These are phyloP conservation scores for Schlechtendalia chinensis DNA, from an alignment of 1,140 invertebrate genomes.

Conservation along the genomic window DNA sequence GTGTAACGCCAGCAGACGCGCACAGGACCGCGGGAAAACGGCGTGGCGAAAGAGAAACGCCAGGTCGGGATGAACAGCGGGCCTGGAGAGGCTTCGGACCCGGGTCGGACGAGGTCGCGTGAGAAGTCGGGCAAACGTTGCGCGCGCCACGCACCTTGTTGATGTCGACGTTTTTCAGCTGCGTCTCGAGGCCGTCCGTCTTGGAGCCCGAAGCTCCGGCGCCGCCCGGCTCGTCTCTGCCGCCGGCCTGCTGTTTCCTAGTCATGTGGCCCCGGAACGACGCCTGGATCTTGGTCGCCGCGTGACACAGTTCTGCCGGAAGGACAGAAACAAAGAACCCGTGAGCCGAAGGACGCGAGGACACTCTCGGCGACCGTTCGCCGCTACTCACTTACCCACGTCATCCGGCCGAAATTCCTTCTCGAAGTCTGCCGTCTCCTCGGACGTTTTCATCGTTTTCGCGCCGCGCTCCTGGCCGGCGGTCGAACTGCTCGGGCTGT, in stretches of 20 bases:
- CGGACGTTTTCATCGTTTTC: slow-evolving; percentile 57
- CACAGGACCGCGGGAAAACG: too few relatives aligned
- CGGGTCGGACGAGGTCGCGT: too few relatives aligned
- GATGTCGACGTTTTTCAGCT: slow-evolving; percentile 37
- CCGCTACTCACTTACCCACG: slow-evolving; percentile 66
- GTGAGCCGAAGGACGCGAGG: too few relatives aligned
- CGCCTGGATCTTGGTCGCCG: slow-evolving; percentile 89
- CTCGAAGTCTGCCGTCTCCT: slow-evolving; percentile 67
- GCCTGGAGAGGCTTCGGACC: too few relatives aligned
- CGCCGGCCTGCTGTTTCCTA: slow-evolving; percentile 67
- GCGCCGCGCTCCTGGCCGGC: background rate
- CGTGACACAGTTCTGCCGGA: slow-evolving; percentile 73
- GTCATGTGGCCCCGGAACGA: slow-evolving; percentile 88
- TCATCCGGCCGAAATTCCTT: slow-evolving; percentile 75
- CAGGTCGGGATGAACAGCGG: too few relatives aligned
- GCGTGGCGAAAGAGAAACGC: too few relatives aligned
- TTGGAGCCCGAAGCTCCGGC: slow-evolving; percentile 53
- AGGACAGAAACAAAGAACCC: background rate
- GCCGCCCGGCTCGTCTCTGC: slow-evolving; percentile 59
- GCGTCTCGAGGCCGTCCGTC: background rate
- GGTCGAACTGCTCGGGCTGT: slow-evolving; percentile 1
- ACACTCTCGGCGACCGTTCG: too few relatives aligned
- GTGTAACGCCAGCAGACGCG: too few relatives aligned
- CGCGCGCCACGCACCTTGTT: slow-evolving; percentile 35
- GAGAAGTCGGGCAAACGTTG: too few relatives aligned